Evolutionary conservation across 2,113 vertebrate genomes (phyloP), one percentile per base, ranked within the genome.

Genomic region (Brienomyrus brachyistius): DNA sequence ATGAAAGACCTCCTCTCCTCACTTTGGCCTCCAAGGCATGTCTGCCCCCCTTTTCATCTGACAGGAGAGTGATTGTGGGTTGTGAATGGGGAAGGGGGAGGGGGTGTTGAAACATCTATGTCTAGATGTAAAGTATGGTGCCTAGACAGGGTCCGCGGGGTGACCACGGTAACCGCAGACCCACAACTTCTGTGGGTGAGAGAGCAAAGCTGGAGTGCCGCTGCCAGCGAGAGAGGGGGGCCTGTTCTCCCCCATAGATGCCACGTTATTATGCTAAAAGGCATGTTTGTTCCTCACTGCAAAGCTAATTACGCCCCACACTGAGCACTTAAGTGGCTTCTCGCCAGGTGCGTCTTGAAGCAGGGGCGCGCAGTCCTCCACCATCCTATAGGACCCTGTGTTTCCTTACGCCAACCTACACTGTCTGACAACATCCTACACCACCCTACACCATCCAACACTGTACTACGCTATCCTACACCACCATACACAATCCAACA

Each of bases 201-300:
- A n/a, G 45, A 31, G 48, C 51, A 54, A 48, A 86, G n/a, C 35
- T 40, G 35, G 31, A 40, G 70, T 19, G 35, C 7, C 70, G 31
- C 27, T 35, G 31, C 70, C 5, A 8, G 56, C 23, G 56, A n/a
- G 56, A 3, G 56, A 4, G 56, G 23, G 56, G 56, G 56, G 56
- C 21, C 27, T 27, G 19, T 43, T 48, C 62, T 59, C 87, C 40
- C 62, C 62, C 23, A 1, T 19, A 80, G 50, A 54, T 51, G 51
- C 45, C 3, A 35, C 35, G 35, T 82, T 89, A 89, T 82, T 89
- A 89, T 56, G 88, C 11, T 89, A 89, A 89, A 89, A 82, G 45
- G 74, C 88, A 54, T 83, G 66, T 89, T 83, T 83, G 88, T 83
- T 83, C 52, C 47, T 45, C 35, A 56, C 35, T 35, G 74, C 70